Percentiles rank a stretch among this genome's conserved stretches.
Conservation (phyloP, 2,888 invertebrate genomes). For the Tryphoninae sp. region DNA sequence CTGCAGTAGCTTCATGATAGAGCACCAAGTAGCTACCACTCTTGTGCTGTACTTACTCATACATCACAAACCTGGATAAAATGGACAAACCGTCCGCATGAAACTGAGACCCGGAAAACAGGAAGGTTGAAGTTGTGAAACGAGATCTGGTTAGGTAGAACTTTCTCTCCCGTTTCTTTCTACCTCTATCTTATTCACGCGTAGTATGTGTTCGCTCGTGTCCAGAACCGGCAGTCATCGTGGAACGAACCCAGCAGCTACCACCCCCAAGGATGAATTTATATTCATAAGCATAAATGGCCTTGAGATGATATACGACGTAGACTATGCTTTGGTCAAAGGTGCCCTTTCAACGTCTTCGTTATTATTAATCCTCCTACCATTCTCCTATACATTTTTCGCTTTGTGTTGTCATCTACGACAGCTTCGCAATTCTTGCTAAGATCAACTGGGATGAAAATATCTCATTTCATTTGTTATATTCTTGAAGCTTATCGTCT, state of each 20-base stretch:
- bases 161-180: conserved; percentile 32
- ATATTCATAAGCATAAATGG: conserved; percentile 80
- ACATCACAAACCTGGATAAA: conserved; percentile 40
- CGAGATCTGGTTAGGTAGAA: conserved; percentile 53
- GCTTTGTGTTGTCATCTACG: not conserved
- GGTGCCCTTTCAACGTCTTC: conserved; percentile 71
- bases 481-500: too few species aligned
- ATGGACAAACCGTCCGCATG: conserved; percentile 39
- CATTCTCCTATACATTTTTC: conserved; percentile 52
- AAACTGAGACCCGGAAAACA: conserved; percentile 42
- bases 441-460: conserved; percentile 11
- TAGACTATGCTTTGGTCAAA: conserved; percentile 67
- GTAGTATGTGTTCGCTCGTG: conserved; percentile 20
- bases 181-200: not conserved
- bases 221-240: conserved; percentile 73
- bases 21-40: conserved; percentile 55
- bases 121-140: conserved; percentile 41
- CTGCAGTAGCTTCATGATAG: conserved; percentile 46
- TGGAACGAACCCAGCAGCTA: conserved; percentile 61
- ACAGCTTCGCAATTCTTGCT: not conserved
- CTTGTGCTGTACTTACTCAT: conserved; percentile 60
- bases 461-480: not conserved
- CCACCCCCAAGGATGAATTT: conserved; percentile 74
- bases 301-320: conserved; percentile 66
- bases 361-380: conserved; percentile 75